phyloP scores from a whole-genome alignment of 1,140 invertebrate species.

The Camponotus pennsylvanicus region DNA sequence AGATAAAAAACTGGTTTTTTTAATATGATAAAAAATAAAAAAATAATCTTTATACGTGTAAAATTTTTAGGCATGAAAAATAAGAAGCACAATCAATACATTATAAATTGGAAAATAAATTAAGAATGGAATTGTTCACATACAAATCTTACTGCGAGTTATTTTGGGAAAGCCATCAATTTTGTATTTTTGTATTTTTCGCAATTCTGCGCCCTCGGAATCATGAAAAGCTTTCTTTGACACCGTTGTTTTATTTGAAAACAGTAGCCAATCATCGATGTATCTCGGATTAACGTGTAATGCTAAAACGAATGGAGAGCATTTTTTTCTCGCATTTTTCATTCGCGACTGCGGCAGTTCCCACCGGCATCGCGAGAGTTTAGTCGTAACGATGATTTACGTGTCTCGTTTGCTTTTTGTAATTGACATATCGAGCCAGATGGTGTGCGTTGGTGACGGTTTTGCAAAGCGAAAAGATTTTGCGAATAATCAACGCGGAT shows the following conservation, averaged over 20 bases:
- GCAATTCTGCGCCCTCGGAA: conserved; percentile 29
- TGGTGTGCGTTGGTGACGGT: conserved; percentile 61
- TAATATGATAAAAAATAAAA: not conserved
- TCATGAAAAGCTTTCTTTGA: conserved; percentile 45
- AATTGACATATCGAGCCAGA: conserved; percentile 72
- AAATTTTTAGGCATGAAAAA: not conserved
- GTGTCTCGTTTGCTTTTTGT: conserved; percentile 71
- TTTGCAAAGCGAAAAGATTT: conserved; percentile 70
- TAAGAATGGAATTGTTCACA: conserved; percentile 2
- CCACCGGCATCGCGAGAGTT: conserved; percentile 24
- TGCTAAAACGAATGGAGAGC: conserved; percentile 62
- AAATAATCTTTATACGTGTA: not conserved
- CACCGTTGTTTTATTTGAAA: conserved; percentile 24
- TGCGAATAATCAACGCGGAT: conserved; percentile 65
- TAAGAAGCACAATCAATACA: not conserved
- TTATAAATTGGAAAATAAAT: not conserved
- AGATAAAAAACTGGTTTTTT: no score
- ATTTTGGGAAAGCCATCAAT: conserved; percentile 62
- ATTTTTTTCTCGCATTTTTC: conserved; percentile 64
- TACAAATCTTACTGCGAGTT: conserved; percentile 29
- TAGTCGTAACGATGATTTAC: conserved; percentile 72
- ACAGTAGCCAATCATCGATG: conserved; percentile 55
- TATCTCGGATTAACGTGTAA: conserved; percentile 62
- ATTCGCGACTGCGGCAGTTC: conserved; percentile 53
- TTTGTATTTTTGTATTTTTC: not conserved